Base-by-base conservation (phyloP, 1,140 invertebrate species). In the Drosophila leontia region DNA sequence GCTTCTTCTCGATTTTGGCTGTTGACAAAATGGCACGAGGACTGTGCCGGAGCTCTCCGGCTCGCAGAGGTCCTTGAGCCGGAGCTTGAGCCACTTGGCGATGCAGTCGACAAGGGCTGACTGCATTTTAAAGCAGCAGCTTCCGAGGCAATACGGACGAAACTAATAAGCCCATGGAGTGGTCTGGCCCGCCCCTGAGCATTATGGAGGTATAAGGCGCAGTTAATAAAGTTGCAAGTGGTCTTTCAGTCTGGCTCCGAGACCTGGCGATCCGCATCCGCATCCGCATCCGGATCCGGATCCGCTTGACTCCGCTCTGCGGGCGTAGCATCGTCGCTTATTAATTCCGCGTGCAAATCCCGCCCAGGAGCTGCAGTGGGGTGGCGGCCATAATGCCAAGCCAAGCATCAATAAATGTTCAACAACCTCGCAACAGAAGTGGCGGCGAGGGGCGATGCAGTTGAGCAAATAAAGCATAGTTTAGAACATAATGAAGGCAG, bases 331-430 rank as follows among this genome's bases (percentile, higher is more conserved):
- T 72, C 69, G 77, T 74, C 82, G 85, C 83, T 70, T 87, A 82
- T 71, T 88, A 88, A 90, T 88, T 80, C 78, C 64, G 63, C 58
- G 53, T 59, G 72, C 69, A 88, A 90, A 72, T 88, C 58, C 77
- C 58, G 35, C 57, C 42, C 51, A 32, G 51, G 50, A 63, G 7
- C 9, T 17, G n/a, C 19, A 34, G 44, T 45, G 23, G 48, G 45
- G 51, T 44, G 56, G 65, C 58, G 69, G 58, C 57, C 64, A 59
- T 83, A 78, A 64, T 78, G 63, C 80, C 71, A 68, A 69, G 59
- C 83, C 80, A 90, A 88, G 84, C 84, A 90, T 90, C 84, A 88
- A 88, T 88, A 88, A 88, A 84, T 88, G 84, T 87, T 87, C 26
- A 75, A 74, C 84, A 75, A 80, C 74, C 82, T 67, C 35, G 48